Evolutionary conservation across 2,888 invertebrate genomes (phyloP), one percentile per base, ranked within the genome.

Genomic region (Drosophila mimica): DNA sequence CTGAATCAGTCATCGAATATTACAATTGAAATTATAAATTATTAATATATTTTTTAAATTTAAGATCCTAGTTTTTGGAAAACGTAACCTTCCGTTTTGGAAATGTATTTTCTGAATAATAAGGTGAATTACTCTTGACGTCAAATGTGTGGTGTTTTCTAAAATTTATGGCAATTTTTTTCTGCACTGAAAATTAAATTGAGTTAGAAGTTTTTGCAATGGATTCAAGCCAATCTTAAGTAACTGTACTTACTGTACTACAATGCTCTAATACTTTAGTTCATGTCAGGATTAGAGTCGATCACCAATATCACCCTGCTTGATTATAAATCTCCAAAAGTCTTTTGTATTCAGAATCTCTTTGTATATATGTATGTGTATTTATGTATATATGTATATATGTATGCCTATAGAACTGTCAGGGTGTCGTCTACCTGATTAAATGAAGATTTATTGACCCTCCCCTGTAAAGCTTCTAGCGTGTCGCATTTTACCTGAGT

Each of bases 391-490:
- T 43, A 20, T 43, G 5, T 43, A 43, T 43, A 2, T 0, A 63
- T 33, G 28, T n/a, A 31, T 73, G 11, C 25, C 20, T 11, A 13
- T 3, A 1, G 28, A 38, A 28, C 6, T 20, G 15, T 25, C 34
- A 15, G 20, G 30, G 4, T 51, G 48, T 60, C 52, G 38, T 4
- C 38, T 57, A 75, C 70, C 76, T 69, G 40, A 9, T 57, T 20
- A 43, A 20, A 36, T 11, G 4, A 25, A 54, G 38, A 69, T 61
- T 61, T 60, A 56, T 53, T 62, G 76, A 54, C 33, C 57, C 48
- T 58, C 48, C 70, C 76, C 36, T 70, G 20, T 54, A 62, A 70
- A 69, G 58, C 70, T 62, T 30, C 53, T 28, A 20, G n/a, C 15
- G 17, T 36, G 43, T 38, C 36, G 48, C 53, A 53, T 76, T 57